Evolutionary conservation across 1,140 invertebrate species (phyloP).

Genomic region (Diabrotica virgifera): DNA sequence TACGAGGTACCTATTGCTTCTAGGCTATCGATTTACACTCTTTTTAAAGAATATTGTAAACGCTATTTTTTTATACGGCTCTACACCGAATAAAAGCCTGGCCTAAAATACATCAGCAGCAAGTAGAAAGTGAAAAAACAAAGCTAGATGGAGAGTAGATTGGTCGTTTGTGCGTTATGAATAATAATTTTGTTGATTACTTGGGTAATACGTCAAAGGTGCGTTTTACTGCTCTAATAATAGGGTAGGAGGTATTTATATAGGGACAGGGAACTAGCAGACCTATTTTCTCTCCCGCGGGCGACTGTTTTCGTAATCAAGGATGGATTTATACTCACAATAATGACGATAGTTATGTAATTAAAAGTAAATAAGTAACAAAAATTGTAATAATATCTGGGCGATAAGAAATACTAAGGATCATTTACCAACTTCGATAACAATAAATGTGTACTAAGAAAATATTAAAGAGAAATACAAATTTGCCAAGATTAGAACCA

Average conservation of each 20-base stretch:
- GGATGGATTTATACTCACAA: not conserved
- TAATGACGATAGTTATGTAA: too few relatives aligned
- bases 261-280: not conserved
- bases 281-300: not conserved
- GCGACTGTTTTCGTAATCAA: not conserved
- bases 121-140: not conserved
- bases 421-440: too few relatives aligned
- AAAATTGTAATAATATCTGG: too few relatives aligned
- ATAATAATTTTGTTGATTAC: conserved; percentile 3
- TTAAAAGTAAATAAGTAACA: too few relatives aligned
- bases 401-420: too few relatives aligned
- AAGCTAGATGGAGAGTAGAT: conserved; percentile 2
- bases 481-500: too few relatives aligned
- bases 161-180: conserved; percentile 1
- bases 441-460: too few relatives aligned
- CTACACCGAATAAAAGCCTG: not conserved
- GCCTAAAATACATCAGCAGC: not conserved
- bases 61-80: too few relatives aligned
- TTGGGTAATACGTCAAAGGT: conserved; percentile 2
- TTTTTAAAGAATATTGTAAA: too few relatives aligned
- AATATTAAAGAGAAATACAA: too few relatives aligned
- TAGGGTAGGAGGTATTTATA: not conserved
- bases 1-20: too few relatives aligned
- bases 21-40: too few relatives aligned
- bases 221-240: conserved; percentile 2